These are phyloP conservation scores for Hirtodrosophila confusa DNA, from an alignment of 2,888 invertebrate species.

Conservation along the genomic window DNA sequence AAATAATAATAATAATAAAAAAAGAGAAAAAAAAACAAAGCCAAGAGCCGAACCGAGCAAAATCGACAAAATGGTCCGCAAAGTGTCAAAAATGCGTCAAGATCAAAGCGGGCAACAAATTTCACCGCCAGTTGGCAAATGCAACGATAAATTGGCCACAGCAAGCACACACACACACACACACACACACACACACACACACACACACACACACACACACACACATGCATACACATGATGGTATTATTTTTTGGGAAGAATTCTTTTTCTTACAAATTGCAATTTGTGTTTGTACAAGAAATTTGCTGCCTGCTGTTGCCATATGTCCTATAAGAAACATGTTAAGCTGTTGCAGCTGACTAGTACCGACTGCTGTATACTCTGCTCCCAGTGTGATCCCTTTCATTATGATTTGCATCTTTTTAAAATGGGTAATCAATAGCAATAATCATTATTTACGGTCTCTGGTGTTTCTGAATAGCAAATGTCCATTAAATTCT, in stretches of 20 bases:
- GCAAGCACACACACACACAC: constrained; percentile 10
- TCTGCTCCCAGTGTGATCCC: too few relatives aligned
- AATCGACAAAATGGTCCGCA: constrained; percentile 69
- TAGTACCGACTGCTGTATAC: too few relatives aligned
- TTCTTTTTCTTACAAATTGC: constrained; percentile 58
- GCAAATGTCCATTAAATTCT: too few relatives aligned
- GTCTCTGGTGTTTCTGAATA: too few relatives aligned
- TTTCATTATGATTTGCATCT: too few relatives aligned
- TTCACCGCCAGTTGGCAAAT: constrained; percentile 71
- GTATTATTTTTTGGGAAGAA: constrained; percentile 10
- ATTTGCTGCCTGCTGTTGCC: constrained; percentile 61
- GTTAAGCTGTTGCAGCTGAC: too few relatives aligned
- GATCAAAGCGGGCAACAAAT: constrained; percentile 69
- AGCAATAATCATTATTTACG: too few relatives aligned
- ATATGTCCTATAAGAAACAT: constrained; percentile 50
- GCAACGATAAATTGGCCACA: constrained; percentile 72
- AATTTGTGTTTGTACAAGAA: constrained; percentile 58
- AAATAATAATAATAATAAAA: constrained; percentile 5
- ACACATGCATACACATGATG: not conserved
- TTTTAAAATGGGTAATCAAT: too few relatives aligned
- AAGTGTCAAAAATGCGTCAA: constrained; percentile 77
- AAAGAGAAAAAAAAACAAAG: constrained; percentile 15
- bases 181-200: constrained; percentile 8
- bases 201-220: not conserved
- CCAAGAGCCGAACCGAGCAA: constrained; percentile 39